phyloP scores from a whole-genome alignment of 2,797 vertebrate species.

The Melanotaenia nigrans region DNA sequence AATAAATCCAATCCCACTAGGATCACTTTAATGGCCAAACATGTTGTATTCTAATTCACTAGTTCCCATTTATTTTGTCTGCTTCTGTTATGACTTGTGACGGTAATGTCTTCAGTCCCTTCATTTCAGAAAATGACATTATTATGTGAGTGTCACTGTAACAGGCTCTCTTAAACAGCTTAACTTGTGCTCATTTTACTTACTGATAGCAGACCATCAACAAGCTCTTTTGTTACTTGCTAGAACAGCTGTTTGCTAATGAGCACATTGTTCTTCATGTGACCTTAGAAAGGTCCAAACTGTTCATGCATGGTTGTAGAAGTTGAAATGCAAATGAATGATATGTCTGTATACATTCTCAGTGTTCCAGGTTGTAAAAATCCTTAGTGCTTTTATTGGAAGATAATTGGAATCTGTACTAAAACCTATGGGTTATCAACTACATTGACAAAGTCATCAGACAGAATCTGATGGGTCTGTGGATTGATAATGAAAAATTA shows the following conservation, averaged over 20 bases:
- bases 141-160: not conserved
- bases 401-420: not conserved
- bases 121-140: not conserved
- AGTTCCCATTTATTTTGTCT: not conserved
- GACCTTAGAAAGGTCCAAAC: too few relatives aligned
- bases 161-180: not conserved
- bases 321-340: not conserved
- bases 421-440: not conserved
- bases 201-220: not conserved
- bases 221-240: not conserved
- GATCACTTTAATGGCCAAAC: not conserved
- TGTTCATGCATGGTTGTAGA: not conserved
- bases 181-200: not conserved
- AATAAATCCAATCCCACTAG: not conserved
- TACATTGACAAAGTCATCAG: not conserved
- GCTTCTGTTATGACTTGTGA: constrained; percentile 17
- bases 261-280: too few relatives aligned
- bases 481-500: too few relatives aligned
- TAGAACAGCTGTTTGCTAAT: not conserved
- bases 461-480: not conserved
- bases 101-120: constrained; percentile 4
- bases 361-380: too few relatives aligned
- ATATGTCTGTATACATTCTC: too few relatives aligned
- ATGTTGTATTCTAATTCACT: not conserved
- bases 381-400: not conserved